Conservation (phyloP, 2,888 invertebrate species). For the Fragum sueziense region DNA sequence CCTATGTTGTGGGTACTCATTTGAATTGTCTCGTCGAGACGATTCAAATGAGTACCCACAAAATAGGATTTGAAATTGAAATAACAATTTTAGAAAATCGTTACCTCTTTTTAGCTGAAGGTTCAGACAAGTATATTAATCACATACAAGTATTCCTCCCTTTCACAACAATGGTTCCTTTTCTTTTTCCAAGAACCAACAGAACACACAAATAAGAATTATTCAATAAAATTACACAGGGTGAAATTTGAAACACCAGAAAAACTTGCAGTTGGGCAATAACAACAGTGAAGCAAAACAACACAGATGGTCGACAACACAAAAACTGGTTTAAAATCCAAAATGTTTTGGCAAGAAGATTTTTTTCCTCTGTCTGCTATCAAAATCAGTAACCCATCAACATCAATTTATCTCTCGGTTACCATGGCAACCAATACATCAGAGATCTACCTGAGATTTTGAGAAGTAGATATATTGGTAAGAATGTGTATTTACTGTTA, state of each 20-base stretch:
- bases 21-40: no score
- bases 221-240: slow-evolving; percentile 4
- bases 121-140: no score
- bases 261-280: background rate
- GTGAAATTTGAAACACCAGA: background rate
- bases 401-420: slow-evolving; percentile 15
- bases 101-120: no score
- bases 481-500: background rate
- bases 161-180: no score
- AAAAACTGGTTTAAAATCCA: slow-evolving; percentile 25
- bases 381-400: slow-evolving; percentile 25
- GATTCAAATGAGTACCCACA: no score
- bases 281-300: slow-evolving; percentile 5
- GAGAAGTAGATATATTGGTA: background rate
- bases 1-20: no score
- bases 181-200: no score
- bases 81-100: no score
- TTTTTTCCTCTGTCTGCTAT: slow-evolving; percentile 12
- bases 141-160: no score
- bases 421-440: slow-evolving; percentile 23
- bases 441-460: slow-evolving; percentile 11
- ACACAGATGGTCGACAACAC: slow-evolving; percentile 3
- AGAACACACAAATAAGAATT: background rate
- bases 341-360: slow-evolving; percentile 2
- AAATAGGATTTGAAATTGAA: no score